Base-by-base conservation (phyloP, 2,113 vertebrate species). In the Periophthalmodon schlosseri region DNA sequence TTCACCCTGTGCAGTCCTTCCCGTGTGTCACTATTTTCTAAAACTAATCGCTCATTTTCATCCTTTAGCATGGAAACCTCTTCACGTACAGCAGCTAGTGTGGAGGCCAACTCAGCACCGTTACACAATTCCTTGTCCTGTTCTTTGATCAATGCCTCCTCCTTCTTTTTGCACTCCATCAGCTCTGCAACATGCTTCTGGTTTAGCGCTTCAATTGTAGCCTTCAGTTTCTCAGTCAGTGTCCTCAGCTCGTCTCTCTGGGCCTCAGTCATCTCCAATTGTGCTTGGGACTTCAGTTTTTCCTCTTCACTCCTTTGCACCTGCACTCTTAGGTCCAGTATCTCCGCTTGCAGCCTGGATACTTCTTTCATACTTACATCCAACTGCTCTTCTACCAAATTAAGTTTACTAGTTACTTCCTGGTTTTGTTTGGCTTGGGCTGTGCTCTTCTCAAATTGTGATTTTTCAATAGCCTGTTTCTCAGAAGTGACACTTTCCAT, bases 1-100 rank as follows among this genome's bases (percentile, higher is more conserved):
- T 97, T 97, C 33, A 94, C 95, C 60, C 90, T 91, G 79, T 96
- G 94, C 60, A 97, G 93, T 58, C 94, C 88, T 54, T 97, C 97
- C 34, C 93, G 93, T 23, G 91, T 93, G 86, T 98, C 96, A 0
- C 86, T 87, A 0, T 89, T 95, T 83, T 97, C 96, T 64, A 92
- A 82, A 12, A 77, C 89, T 50, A 95, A 86, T 57, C 76, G 87
- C 75, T 92, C 84, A 11, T 95, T 92, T 68, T 91, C 89, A 2
- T 79, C 80, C 60, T 95, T 95, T 2, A 93, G 86, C 15, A 58
- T 83, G n/a, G 83, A 81, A 4, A 95, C 72, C 75, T 96, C 93
- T 65, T 95, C 93, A 56, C 83, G 90, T 33, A 94, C 36, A 49
- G 79, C 87, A 15, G 87, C 74, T 2, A 93, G 67, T 28, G 89